A percentile compares a stretch with the other conserved stretches of the same genome.
phyloP scores from a whole-genome alignment of 2,888 invertebrate genomes.

The Caenorhabditis afra region DNA sequence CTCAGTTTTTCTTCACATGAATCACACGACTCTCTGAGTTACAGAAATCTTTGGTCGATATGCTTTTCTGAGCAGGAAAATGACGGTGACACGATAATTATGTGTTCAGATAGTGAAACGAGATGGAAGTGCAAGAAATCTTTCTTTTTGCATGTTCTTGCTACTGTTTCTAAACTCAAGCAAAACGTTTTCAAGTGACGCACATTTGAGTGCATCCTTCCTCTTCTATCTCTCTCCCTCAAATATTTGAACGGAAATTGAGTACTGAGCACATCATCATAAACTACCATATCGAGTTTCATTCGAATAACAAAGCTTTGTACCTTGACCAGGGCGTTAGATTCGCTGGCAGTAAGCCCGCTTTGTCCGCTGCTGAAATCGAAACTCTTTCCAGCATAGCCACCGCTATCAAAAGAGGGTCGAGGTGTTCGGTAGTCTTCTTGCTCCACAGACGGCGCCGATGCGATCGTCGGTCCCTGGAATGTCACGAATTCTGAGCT shows the following conservation, averaged over 20 bases:
- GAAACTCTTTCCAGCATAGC: slow-evolving; percentile 78
- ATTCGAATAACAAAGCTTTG: slow-evolving; percentile 34
- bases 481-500: slow-evolving; percentile 10
- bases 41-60: too few relatives aligned
- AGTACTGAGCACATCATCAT: slow-evolving; percentile 22
- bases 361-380: slow-evolving; percentile 73
- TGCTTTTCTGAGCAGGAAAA: too few relatives aligned
- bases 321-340: slow-evolving; percentile 79
- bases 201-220: not conserved
- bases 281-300: slow-evolving; percentile 18
- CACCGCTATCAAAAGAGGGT: slow-evolving; percentile 73
- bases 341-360: slow-evolving; percentile 70
- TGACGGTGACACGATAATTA: slow-evolving; percentile 13
- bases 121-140: slow-evolving; percentile 3
- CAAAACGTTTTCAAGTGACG: too few relatives aligned
- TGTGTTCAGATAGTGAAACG: not conserved
- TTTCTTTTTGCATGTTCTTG: not conserved
- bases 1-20: too few relatives aligned
- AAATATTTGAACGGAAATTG: slow-evolving; percentile 46
- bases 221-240: not conserved
- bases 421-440: slow-evolving; percentile 80
- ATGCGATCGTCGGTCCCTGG: slow-evolving; percentile 80
- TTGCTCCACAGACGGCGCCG: slow-evolving; percentile 80
- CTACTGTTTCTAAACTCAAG: not conserved
- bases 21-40: too few relatives aligned